A percentile compares a stretch with the other conserved stretches of the same genome.
Conservation (phyloP, 2,797 vertebrate genomes). For the Nannoperca australis region DNA sequence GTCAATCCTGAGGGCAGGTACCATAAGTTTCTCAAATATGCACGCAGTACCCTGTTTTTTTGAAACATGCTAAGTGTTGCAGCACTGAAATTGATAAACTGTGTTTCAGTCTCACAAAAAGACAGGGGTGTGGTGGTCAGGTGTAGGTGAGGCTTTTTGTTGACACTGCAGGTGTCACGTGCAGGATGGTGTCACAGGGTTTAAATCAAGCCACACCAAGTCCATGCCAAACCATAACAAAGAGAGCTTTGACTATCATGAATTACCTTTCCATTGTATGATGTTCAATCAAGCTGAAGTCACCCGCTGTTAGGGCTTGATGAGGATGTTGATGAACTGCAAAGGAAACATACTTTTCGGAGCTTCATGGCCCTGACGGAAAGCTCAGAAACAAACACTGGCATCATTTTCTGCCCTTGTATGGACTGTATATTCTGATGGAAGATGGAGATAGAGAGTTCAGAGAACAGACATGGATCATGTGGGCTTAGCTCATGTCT, state of each 20-base stretch:
- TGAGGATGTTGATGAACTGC: slow-evolving; percentile 53
- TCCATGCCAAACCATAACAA: slow-evolving; percentile 49
- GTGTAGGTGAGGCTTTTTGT: slow-evolving; percentile 52
- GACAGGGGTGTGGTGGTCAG: slow-evolving; percentile 47
- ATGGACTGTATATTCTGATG: slow-evolving; percentile 59
- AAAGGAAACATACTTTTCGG: slow-evolving; percentile 39
- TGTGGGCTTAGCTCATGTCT: slow-evolving; percentile 63
- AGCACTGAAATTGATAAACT: slow-evolving; percentile 29
- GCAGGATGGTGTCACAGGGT: slow-evolving; percentile 44
- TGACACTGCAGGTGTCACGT: slow-evolving; percentile 54
- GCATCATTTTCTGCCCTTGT: slow-evolving; percentile 59
- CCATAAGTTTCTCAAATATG: slow-evolving; percentile 6
- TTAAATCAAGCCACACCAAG: slow-evolving; percentile 45
- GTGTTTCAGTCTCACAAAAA: slow-evolving; percentile 24
- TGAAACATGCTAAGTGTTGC: slow-evolving; percentile 13
- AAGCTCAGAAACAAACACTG: slow-evolving; percentile 60
- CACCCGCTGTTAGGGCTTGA: slow-evolving; percentile 51
- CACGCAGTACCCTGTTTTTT: slow-evolving; percentile 7
- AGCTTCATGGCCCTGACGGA: slow-evolving; percentile 34
- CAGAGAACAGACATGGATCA: slow-evolving; percentile 54
- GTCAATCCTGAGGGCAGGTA: slow-evolving; percentile 7
- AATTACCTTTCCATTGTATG: slow-evolving; percentile 42
- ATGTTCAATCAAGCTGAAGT: slow-evolving; percentile 61
- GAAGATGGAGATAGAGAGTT: slow-evolving; percentile 61
- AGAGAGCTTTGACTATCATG: slow-evolving; percentile 50